A percentile compares a stretch with the other conserved stretches of the same genome.
Evolutionary conservation across 2,797 vertebrate species (phyloP).

Genomic region (Fundulus diaphanus): DNA sequence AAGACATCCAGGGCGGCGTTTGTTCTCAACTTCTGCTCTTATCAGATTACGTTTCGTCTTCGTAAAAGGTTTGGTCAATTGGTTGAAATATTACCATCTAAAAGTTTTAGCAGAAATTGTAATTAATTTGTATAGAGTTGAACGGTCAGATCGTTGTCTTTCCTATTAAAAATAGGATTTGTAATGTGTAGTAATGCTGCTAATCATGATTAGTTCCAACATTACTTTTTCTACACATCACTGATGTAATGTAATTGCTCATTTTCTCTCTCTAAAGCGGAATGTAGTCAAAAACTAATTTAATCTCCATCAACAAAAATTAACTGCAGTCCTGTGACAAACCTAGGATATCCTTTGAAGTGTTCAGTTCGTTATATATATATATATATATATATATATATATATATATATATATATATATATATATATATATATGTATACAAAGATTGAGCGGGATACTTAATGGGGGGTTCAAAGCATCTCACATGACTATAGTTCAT

Average conservation of each 20-base stretch:
- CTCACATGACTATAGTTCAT: too few relatives aligned
- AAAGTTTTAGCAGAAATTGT: background rate
- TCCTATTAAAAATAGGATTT: background rate
- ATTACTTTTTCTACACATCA: background rate
- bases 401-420: too few relatives aligned
- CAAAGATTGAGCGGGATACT: too few relatives aligned
- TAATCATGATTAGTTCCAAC: background rate
- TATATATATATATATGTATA: too few relatives aligned
- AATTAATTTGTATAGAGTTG: background rate
- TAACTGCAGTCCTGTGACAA: too few relatives aligned
- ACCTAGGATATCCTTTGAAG: too few relatives aligned
- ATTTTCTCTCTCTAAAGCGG: background rate
- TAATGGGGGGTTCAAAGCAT: too few relatives aligned
- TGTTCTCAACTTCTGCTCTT: constrained; percentile 13
- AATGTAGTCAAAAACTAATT: background rate
- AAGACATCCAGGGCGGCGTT: constrained; percentile 7
- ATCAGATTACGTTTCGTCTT: constrained; percentile 21
- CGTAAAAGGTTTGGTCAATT: background rate
- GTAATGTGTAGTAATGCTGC: background rate
- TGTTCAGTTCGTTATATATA: too few relatives aligned
- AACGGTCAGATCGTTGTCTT: background rate
- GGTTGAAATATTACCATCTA: background rate
- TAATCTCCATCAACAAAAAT: background rate
- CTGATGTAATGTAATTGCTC: background rate
- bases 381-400: too few relatives aligned